Percentiles rank a stretch among this genome's conserved stretches.
phyloP scores from a whole-genome alignment of 2,797 vertebrate genomes.

The Malurus splendens region DNA sequence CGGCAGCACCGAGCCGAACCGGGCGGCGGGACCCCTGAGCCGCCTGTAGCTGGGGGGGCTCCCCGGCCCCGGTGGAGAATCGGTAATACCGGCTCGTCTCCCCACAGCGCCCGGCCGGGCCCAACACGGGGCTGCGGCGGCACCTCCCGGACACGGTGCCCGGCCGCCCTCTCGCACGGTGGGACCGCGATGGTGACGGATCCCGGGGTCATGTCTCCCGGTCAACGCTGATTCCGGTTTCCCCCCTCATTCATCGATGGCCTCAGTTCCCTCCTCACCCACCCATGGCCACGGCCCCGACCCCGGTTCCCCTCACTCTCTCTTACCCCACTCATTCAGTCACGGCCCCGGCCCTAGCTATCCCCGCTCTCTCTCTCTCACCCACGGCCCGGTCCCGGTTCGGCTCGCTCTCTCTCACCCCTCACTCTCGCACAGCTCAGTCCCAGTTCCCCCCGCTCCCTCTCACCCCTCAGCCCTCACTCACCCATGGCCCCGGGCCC shows the following conservation, averaged over 20 bases:
- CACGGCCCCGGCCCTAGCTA: background rate
- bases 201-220: no score
- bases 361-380: background rate
- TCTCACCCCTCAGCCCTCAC: background rate
- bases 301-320: no score
- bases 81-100: background rate
- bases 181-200: background rate
- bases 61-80: background rate
- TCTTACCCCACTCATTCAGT: background rate
- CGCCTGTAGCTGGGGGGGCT: background rate
- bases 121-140: background rate
- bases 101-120: background rate
- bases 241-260: background rate
- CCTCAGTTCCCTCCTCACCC: background rate
- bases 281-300: rapidly evolving
- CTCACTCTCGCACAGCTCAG: background rate
- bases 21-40: background rate
- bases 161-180: background rate
- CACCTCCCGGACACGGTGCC: background rate
- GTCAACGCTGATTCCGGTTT: background rate
- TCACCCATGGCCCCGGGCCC: background rate
- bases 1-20: background rate
- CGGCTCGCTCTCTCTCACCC: background rate
- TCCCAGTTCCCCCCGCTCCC: background rate
- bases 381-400: background rate